Evolutionary conservation across 2,797 vertebrate species (phyloP), one percentile per base, ranked within the genome.

Genomic region (Margarornis squamiger): DNA sequence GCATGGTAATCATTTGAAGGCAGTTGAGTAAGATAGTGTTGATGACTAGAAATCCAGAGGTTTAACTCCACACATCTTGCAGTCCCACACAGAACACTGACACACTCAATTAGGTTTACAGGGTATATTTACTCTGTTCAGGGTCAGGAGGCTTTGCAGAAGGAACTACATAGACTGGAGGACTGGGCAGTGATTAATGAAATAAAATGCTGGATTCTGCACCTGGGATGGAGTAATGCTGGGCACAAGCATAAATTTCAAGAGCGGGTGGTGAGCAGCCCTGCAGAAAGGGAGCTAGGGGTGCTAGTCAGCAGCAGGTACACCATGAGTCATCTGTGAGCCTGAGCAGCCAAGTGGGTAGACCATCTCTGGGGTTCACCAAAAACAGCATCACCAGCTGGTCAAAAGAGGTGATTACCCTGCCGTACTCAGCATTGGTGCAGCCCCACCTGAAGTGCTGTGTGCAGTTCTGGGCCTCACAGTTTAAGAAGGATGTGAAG

Each of bases 161-260:
- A 6, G 8, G 32, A 82, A 57, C 34, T 5, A 27, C 30, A 58
- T 1, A 52, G 30, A 57, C 4, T 21, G 30, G 8, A 63, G 32
- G 6, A 19, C 0, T 14, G n/a, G 30, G 10, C 23, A 57, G 9
- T 29, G 41, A 73, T 34, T 41, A 58, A 68, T 0, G 0, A 65
- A 27, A 82, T 30, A 34, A 43, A 58, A 14, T 30, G 61, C 23
- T 10, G 2, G 14, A 27, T 78, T 34, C 61, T 48, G 45, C 32
- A 24, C 30, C 77, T 34, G 18, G 39, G 34, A 63, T 5, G 1
- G 20, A 48, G 12, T 17, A 74, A 79, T 5, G 8, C 45, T 10
- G 4, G 12, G 23, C 23, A 46, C 24, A 43, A 14, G 8, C 14
- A 46, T 34, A 34, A 78, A 43, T 3, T 14, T 29, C 19, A 45